These are phyloP conservation scores for Drosophila seguyi DNA, from an alignment of 1,140 invertebrate species.

Conservation along the genomic window DNA sequence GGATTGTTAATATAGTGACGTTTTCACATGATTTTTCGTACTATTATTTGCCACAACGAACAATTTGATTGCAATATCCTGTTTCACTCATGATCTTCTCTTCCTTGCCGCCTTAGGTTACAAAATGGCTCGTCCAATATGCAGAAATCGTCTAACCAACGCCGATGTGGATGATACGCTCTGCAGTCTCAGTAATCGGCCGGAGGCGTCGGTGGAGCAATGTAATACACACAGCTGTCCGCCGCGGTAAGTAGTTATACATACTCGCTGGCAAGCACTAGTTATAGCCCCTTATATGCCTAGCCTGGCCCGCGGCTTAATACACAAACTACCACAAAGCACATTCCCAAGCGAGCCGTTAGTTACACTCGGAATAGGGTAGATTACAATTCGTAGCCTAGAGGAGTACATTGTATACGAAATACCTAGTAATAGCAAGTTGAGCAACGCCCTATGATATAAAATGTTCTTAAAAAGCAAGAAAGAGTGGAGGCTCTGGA, in stretches of 20 bases:
- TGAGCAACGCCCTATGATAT: not conserved
- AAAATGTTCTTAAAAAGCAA: not conserved
- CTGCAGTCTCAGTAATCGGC: constrained; percentile 91
- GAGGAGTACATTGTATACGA: not conserved
- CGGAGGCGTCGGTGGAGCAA: constrained; percentile 90
- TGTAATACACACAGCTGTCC: constrained; percentile 95
- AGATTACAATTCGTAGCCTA: not conserved
- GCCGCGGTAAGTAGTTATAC: constrained; percentile 90
- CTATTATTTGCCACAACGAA: no score
- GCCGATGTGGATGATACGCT: constrained; percentile 91
- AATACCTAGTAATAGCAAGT: not conserved
- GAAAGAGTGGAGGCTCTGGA: not conserved
- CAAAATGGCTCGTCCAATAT: constrained; percentile 92
- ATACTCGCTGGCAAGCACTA: constrained; percentile 32
- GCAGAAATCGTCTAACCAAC: constrained; percentile 90
- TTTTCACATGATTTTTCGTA: not conserved
- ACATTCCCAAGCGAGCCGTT: constrained; percentile 9
- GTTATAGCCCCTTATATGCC: constrained; percentile 21
- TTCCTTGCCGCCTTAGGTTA: constrained; percentile 88
- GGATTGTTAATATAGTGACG: constrained; percentile 56
- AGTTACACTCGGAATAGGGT: not conserved
- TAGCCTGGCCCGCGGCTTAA: constrained; percentile 3
- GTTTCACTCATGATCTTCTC: constrained; percentile 4
- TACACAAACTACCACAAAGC: not conserved
- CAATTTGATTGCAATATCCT: no score